These are phyloP conservation scores for Temnothorax rugatulus DNA, from an alignment of 2,888 invertebrate genomes.

Conservation along the genomic window DNA sequence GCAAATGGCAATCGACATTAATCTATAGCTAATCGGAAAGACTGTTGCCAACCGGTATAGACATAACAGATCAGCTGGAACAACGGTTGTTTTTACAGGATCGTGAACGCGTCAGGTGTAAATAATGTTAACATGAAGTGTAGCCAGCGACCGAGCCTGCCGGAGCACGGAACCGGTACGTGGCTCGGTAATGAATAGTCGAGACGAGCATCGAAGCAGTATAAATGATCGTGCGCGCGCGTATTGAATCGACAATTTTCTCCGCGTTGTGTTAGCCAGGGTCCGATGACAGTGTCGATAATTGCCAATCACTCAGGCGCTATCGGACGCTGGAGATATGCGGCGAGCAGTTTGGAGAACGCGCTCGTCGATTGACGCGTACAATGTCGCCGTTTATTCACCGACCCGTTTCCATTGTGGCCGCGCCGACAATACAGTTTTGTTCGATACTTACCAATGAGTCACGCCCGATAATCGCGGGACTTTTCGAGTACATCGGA, in stretches of 20 bases:
- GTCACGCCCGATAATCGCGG: conserved; percentile 67
- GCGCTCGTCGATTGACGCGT: conserved; percentile 49
- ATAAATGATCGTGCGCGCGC: conserved; percentile 59
- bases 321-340: conserved; percentile 70
- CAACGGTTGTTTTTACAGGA: conserved; percentile 64
- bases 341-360: conserved; percentile 54
- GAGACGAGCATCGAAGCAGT: conserved; percentile 55
- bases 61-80: conserved; percentile 61
- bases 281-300: conserved; percentile 73
- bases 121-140: conserved; percentile 66
- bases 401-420: conserved; percentile 66
- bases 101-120: conserved; percentile 64
- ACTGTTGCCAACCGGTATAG: conserved; percentile 56
- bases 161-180: conserved; percentile 65
- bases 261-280: conserved; percentile 59
- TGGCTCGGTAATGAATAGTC: conserved; percentile 69
- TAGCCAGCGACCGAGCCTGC: conserved; percentile 32
- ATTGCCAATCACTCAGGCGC: conserved; percentile 74
- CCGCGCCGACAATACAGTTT: conserved; percentile 69
- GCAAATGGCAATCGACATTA: conserved; percentile 55
- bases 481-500: conserved; percentile 65
- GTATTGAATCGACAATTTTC: conserved; percentile 67
- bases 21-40: conserved; percentile 60
- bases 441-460: conserved; percentile 71
- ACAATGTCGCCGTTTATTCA: conserved; percentile 73